Conservation (phyloP, 2,888 invertebrate genomes). For the Watsonalla binaria region DNA sequence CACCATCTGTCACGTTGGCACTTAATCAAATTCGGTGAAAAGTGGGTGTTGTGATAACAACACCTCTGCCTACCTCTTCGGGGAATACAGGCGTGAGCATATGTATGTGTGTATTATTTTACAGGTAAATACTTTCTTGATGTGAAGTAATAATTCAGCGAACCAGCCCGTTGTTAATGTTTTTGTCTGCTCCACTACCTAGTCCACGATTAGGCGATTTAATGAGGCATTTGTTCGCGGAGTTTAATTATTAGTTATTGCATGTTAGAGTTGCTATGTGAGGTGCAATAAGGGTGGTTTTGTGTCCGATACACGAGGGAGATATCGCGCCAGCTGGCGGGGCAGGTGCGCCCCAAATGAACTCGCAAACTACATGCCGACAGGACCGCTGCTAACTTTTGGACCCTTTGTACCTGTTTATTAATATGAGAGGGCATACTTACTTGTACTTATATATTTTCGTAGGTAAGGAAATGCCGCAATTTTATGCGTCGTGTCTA, state of each 20-base stretch:
- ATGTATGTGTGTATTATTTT: too few relatives aligned
- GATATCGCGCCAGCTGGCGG: slow-evolving; percentile 58
- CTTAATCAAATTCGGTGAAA: too few relatives aligned
- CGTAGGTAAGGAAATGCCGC: too few relatives aligned
- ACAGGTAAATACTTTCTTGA: too few relatives aligned
- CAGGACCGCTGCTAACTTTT: slow-evolving; percentile 11
- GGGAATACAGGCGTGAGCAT: too few relatives aligned
- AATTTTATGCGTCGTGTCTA: not conserved
- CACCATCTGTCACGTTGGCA: too few relatives aligned
- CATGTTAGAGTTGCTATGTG: slow-evolving; percentile 26
- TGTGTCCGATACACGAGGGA: slow-evolving; percentile 49
- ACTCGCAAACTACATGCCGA: slow-evolving; percentile 27
- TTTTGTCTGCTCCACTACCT: not conserved
- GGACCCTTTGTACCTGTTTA: not conserved
- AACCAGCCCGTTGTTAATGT: not conserved
- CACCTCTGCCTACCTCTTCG: too few relatives aligned
- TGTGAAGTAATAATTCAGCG: not conserved
- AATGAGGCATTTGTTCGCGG: slow-evolving; percentile 8
- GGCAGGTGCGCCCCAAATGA: slow-evolving; percentile 57
- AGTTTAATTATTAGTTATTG: slow-evolving; percentile 18
- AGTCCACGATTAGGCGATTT: not conserved
- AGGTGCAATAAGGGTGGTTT: slow-evolving; percentile 38
- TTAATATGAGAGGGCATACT: not conserved
- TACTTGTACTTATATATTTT: too few relatives aligned
- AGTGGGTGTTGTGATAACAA: too few relatives aligned